These are phyloP conservation scores for Ooceraea biroi DNA, from an alignment of 1,140 invertebrate genomes.

Conservation along the genomic window DNA sequence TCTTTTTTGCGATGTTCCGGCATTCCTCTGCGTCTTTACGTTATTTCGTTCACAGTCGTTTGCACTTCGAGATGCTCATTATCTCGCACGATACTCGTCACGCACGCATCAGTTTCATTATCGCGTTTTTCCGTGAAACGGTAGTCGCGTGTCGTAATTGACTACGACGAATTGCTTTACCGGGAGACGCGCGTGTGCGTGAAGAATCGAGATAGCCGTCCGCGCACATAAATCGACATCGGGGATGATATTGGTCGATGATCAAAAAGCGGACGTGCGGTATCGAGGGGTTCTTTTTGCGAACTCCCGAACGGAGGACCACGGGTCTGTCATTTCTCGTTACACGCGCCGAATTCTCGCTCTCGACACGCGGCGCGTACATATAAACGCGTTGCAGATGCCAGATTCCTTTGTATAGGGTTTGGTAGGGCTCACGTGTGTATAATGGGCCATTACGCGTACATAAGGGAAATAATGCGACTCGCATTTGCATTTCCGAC, in stretches of 20 bases:
- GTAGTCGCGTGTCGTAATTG: not conserved
- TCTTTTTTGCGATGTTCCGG: not conserved
- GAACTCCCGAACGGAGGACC: not conserved
- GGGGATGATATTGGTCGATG: not conserved
- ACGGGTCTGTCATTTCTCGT: slow-evolving; percentile 14
- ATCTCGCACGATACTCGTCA: not conserved
- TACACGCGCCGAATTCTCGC: not conserved
- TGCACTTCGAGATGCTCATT: not conserved
- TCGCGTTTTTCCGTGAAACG: slow-evolving; percentile 36
- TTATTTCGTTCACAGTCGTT: not conserved
- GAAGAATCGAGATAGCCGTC: slow-evolving; percentile 40
- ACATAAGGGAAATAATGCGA: slow-evolving; percentile 69
- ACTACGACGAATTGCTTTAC: slow-evolving; percentile 44
- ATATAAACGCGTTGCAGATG: slow-evolving; percentile 18
- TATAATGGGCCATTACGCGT: slow-evolving; percentile 78
- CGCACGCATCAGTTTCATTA: slow-evolving; percentile 2
- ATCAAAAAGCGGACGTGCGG: slow-evolving; percentile 18
- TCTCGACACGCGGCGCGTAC: slow-evolving; percentile 28
- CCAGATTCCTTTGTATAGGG: slow-evolving; percentile 74
- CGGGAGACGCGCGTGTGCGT: slow-evolving; percentile 3
- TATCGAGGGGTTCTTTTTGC: slow-evolving; percentile 32
- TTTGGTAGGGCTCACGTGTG: slow-evolving; percentile 71
- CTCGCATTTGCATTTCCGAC: slow-evolving; percentile 67
- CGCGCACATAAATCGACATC: slow-evolving; percentile 41
- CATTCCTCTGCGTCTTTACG: not conserved